These are phyloP conservation scores for Tipula vernalis DNA, from an alignment of 2,888 invertebrate species.

Conservation along the genomic window DNA sequence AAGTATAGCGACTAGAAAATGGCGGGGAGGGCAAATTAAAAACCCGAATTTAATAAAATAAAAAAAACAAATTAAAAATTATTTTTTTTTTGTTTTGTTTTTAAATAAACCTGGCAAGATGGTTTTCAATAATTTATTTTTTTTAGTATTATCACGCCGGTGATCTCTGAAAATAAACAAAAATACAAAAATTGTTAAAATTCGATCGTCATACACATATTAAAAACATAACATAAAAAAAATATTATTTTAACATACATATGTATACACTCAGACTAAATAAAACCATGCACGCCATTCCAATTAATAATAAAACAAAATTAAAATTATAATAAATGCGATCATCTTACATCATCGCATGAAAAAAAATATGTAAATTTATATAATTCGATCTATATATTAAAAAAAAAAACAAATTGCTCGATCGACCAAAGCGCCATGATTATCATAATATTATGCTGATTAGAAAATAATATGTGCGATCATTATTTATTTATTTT, in stretches of 20 bases:
- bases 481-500: neutral
- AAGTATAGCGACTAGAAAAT: neutral
- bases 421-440: neutral
- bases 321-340: neutral
- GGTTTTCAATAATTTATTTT: neutral
- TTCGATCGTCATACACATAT: neutral
- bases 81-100: neutral
- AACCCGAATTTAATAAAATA: neutral
- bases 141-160: neutral
- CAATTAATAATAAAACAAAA: neutral
- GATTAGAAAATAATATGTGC: neutral
- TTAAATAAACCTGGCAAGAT: neutral
- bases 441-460: neutral
- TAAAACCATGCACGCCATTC: neutral
- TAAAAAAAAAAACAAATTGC: neutral
- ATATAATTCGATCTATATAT: neutral
- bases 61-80: neutral
- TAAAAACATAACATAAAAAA: neutral
- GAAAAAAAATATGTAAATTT: neutral
- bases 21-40: neutral
- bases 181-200: neutral
- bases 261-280: neutral
- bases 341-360: neutral
- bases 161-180: conserved; percentile 4
- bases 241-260: neutral